Conservation (phyloP, 1,140 invertebrate genomes). For the Sipha flava region DNA sequence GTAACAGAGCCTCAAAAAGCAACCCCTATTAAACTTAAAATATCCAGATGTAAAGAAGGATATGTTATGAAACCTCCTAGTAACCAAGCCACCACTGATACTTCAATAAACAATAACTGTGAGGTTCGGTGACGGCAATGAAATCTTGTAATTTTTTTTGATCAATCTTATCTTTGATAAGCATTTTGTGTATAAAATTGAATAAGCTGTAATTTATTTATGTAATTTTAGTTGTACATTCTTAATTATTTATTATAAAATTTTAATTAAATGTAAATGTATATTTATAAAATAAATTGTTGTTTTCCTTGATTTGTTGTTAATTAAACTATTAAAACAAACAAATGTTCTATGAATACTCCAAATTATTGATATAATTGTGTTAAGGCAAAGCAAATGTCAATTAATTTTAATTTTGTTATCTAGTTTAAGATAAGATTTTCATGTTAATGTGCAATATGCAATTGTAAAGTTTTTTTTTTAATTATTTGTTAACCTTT, state of each 20-base stretch:
- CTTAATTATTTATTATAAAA: constrained; percentile 9
- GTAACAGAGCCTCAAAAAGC: constrained; percentile 50
- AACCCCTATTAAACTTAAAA: constrained; percentile 70
- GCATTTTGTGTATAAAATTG: neutral
- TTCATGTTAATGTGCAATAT: constrained; percentile 29
- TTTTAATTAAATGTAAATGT: constrained; percentile 15
- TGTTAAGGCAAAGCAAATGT: constrained; percentile 30
- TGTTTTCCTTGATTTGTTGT: constrained; percentile 28
- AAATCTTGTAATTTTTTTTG: neutral
- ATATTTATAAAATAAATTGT: constrained; percentile 22
- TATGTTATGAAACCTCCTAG: constrained; percentile 48
- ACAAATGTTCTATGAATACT: constrained; percentile 28
- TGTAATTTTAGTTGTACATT: constrained; percentile 26
- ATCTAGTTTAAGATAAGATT: constrained; percentile 30
- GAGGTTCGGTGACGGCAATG: constrained; percentile 64
- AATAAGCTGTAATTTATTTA: constrained; percentile 20
- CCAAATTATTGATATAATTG: constrained; percentile 20
- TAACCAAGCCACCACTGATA: constrained; percentile 33
- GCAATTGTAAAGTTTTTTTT: constrained; percentile 29
- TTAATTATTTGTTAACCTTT: constrained; percentile 26
- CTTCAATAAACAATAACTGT: constrained; percentile 64
- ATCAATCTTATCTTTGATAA: constrained; percentile 14
- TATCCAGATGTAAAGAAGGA: constrained; percentile 66
- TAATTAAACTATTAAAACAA: constrained; percentile 5
- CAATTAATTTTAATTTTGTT: constrained; percentile 33